Conservation (phyloP, 1,140 invertebrate genomes). For the Brachionus koreanus region DNA sequence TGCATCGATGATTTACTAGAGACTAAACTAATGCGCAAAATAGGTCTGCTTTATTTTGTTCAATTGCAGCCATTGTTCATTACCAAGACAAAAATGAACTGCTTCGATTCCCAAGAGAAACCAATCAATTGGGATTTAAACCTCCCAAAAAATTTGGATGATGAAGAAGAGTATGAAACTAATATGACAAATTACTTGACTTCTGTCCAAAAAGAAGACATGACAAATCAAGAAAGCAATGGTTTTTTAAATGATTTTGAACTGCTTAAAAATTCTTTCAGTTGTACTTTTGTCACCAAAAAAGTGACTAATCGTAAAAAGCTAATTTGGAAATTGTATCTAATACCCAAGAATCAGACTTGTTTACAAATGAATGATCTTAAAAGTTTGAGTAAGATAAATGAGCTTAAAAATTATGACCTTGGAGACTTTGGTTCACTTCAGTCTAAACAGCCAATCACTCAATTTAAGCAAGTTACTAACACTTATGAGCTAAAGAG, state of each 20-base stretch:
- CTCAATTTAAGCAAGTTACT: background rate
- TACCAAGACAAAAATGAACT: slow-evolving; percentile 26
- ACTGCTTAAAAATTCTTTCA: background rate
- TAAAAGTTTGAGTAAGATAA: background rate
- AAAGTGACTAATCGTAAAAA: slow-evolving; percentile 33
- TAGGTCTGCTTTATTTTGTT: slow-evolving; percentile 4
- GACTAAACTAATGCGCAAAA: slow-evolving; percentile 28
- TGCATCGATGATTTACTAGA: slow-evolving; percentile 32
- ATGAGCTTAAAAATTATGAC: slow-evolving; percentile 16
- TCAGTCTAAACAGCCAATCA: background rate
- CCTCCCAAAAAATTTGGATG: background rate
- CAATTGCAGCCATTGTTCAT: slow-evolving; percentile 42
- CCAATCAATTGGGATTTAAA: background rate
- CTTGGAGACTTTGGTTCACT: background rate
- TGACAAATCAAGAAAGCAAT: background rate
- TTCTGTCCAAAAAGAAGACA: background rate
- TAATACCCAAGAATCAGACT: slow-evolving; percentile 30
- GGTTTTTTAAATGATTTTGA: slow-evolving; percentile 10
- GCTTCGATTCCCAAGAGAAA: background rate
- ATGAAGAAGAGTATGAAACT: background rate
- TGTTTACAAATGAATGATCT: slow-evolving; percentile 35
- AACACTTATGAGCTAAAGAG: background rate
- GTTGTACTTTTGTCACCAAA: slow-evolving; percentile 9
- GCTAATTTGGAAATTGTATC: slow-evolving; percentile 33
- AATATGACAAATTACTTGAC: background rate